Conservation (phyloP, 2,888 invertebrate species). For the Dolichomitus sp. region DNA sequence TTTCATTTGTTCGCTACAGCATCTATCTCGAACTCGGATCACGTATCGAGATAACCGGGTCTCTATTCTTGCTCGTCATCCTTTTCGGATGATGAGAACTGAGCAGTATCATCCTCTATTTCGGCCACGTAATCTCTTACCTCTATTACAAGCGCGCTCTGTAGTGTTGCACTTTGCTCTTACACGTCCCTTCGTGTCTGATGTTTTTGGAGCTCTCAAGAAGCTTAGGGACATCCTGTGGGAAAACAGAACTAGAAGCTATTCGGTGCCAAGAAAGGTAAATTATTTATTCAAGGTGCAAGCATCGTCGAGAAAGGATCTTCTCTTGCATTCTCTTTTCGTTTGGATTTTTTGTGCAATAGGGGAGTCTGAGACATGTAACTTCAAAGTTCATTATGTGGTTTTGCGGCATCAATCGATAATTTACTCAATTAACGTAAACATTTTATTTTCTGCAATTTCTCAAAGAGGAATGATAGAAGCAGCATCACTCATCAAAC, state of each 20-base stretch:
- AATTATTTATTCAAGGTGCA: background rate
- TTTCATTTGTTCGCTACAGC: background rate
- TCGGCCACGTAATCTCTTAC: background rate
- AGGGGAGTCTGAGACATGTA: too few species aligned
- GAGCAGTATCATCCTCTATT: background rate
- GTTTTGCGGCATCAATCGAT: too few species aligned
- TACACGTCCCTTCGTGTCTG: background rate
- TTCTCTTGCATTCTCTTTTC: background rate
- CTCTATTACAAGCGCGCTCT: background rate
- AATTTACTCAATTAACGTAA: too few species aligned
- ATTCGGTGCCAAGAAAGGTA: background rate
- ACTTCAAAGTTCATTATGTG: too few species aligned
- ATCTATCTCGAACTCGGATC: constrained; percentile 46
- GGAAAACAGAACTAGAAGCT: background rate
- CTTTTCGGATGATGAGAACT: background rate
- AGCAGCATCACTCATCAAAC: too few species aligned
- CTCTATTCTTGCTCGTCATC: constrained; percentile 26
- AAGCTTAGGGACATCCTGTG: background rate
- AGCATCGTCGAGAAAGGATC: background rate
- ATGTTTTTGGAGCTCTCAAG: background rate
- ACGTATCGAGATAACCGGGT: constrained; percentile 49
- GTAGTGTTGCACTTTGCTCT: constrained; percentile 1
- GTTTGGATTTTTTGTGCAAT: too few species aligned
- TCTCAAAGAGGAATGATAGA: too few species aligned
- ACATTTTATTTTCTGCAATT: too few species aligned